A percentile compares a stretch with the other conserved stretches of the same genome.
Conservation (phyloP, 2,797 vertebrate species). For the Semotilus atromaculatus region DNA sequence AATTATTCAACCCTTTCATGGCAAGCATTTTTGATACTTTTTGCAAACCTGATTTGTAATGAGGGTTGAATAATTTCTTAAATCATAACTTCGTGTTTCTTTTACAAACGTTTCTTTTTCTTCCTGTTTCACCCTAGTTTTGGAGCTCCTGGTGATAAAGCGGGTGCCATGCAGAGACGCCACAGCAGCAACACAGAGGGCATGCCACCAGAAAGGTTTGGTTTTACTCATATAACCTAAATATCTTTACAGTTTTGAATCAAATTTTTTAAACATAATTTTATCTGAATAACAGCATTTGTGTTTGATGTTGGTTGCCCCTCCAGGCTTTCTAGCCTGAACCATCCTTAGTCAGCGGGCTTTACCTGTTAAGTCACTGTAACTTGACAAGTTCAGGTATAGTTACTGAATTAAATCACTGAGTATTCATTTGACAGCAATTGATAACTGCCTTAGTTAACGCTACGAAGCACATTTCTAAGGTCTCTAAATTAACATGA, state of each 20-base stretch:
- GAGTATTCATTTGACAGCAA: no score
- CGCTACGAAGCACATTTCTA: no score
- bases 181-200: conserved; percentile 98
- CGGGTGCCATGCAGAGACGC: conserved; percentile 96
- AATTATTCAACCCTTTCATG: no score
- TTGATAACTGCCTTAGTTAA: no score
- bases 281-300: not conserved
- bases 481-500: no score
- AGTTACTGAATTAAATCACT: not conserved
- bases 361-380: not conserved
- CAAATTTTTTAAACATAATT: not conserved
- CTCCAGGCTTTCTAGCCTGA: not conserved
- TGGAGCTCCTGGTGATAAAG: conserved; percentile 80
- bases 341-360: not conserved
- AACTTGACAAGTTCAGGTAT: not conserved
- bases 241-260: not conserved
- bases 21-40: no score
- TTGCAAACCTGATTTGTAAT: no score
- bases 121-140: conserved; percentile 60
- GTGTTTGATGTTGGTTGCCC: not conserved
- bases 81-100: not conserved
- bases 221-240: not conserved
- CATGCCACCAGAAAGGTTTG: conserved; percentile 91
- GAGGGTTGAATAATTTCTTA: not conserved
- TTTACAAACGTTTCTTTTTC: not conserved